phyloP scores from a whole-genome alignment of 2,888 invertebrate species.

The Ligdia adustata region DNA sequence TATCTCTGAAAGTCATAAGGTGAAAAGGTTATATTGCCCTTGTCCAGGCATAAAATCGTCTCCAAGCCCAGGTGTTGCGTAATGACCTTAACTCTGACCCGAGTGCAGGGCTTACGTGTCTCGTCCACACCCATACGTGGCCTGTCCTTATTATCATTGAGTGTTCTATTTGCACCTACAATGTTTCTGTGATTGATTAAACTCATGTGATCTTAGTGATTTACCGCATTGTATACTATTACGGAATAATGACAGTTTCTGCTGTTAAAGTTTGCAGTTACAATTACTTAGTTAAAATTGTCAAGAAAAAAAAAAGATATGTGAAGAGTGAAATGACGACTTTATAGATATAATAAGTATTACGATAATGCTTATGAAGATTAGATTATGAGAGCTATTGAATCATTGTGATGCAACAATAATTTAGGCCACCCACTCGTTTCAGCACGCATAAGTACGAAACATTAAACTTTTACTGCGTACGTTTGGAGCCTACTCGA shows the following conservation, averaged over 20 bases:
- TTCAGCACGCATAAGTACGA: conserved; percentile 27
- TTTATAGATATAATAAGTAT: no score
- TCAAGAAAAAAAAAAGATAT: no score
- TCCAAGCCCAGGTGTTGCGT: conserved; percentile 4
- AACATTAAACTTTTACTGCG: conserved; percentile 34
- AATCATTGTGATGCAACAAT: conserved; percentile 18
- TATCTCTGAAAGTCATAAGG: not conserved
- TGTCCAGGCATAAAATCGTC: not conserved
- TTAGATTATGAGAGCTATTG: no score
- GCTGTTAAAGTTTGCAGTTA: no score
- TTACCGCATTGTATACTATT: conserved; percentile 15
- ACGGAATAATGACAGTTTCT: no score
- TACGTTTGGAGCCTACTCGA: conserved; percentile 12
- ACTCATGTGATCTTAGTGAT: conserved; percentile 15
- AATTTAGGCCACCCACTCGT: conserved; percentile 25
- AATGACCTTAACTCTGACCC: conserved; percentile 3
- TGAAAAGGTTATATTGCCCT: conserved; percentile 5
- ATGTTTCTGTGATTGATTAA: conserved; percentile 6
- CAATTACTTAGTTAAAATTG: no score
- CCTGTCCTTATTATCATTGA: not conserved
- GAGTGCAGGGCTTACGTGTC: conserved; percentile 6
- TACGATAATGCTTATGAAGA: no score
- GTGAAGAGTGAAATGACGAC: no score
- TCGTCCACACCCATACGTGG: conserved; percentile 5
- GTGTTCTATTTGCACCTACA: conserved; percentile 5